Evolutionary conservation across 2,797 vertebrate species (phyloP).

Genomic region (Neomorphus geoffroyi): DNA sequence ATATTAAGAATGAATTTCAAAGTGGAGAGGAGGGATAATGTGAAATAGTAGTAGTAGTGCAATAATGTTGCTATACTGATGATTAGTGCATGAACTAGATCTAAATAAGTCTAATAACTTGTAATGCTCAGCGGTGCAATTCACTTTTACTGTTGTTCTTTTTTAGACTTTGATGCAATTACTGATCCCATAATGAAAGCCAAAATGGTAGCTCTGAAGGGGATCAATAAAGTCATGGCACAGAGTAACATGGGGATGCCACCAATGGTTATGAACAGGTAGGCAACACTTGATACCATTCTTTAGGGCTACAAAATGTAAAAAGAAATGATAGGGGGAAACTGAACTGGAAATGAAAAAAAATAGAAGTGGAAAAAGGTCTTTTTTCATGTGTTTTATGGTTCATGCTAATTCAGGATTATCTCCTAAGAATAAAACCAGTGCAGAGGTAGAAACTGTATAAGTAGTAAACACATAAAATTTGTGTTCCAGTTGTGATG

Average conservation of each 20-base stretch:
- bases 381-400: accelerated
- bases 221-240: constrained; percentile 99
- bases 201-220: constrained; percentile 99
- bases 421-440: background rate
- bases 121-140: background rate
- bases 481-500: background rate
- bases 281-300: background rate
- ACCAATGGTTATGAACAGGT: constrained; percentile 95
- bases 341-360: background rate
- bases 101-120: background rate
- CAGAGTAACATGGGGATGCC: constrained; percentile 97
- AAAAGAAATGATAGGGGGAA: background rate
- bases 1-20: background rate
- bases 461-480: background rate
- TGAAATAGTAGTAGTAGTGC: background rate
- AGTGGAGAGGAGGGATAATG: background rate
- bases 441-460: background rate
- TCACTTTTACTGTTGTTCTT: background rate
- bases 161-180: constrained; percentile 94
- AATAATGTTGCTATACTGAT: background rate
- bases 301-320: background rate
- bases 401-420: background rate
- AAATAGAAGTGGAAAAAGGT: background rate
- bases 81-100: background rate
- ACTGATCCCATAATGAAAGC: constrained; percentile 99